Evolutionary conservation across 2,888 invertebrate species (phyloP), one percentile per base, ranked within the genome.

Genomic region (Malthinus flaveolus): DNA sequence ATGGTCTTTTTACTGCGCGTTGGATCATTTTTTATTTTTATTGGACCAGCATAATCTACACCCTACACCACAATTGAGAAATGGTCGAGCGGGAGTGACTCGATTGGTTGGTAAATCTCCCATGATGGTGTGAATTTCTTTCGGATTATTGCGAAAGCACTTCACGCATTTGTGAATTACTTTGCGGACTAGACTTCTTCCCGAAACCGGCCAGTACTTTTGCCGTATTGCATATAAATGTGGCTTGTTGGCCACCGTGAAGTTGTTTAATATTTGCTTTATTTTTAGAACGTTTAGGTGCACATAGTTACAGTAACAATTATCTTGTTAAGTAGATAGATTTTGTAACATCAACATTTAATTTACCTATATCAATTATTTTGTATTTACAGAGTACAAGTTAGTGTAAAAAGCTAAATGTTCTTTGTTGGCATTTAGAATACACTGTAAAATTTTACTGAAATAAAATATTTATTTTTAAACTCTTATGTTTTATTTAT

Each of bases 21-120:
- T 48, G 56, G 46, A 1, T 54, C 34, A 31, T 56, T 49, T 42
- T 59, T 61, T 35, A 67, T 31, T 7, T 54, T 15, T 31, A 65
- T 56, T n/a, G 66, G 66, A 13, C 66, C 66, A 8, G 56, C 61
- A 39, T 59, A 68, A 44, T 68, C 66, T 9, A 66, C n/a, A n/a
- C n/a, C n/a, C n/a, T n/a, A n/a, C 47, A 2, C 63, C 67, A 8
- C 48, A 46, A 9, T 39, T 53, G 2, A 10, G 11, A 62, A 68
- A 68, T 3, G 64, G 64, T 10, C 15, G 31, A n/a, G 33, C 49
- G n/a, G 48, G 53, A n/a, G 39, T 48, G 11, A 64, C 23, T 23
- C 66, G 47, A 10, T n/a, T n/a, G n/a, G 8, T 8, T 3, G 61
- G 60, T 36, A 66, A 59, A 31, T 66, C 49, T 32, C 64, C 66